Evolutionary conservation across 2,113 vertebrate genomes (phyloP).

Genomic region (Paralichthys olivaceus): DNA sequence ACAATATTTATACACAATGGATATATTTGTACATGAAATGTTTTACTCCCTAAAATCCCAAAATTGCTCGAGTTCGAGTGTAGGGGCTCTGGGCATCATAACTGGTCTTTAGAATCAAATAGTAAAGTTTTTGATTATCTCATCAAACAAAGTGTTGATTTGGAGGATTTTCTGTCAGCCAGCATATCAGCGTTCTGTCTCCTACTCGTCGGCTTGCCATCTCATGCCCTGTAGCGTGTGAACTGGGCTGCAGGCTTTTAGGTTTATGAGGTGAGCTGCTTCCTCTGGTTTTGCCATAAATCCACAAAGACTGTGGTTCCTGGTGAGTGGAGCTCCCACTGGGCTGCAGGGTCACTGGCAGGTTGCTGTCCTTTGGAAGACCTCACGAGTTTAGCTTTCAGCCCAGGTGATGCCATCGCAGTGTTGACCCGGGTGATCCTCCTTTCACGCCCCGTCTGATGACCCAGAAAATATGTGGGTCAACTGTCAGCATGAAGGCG

Average conservation of each 20-base stretch:
- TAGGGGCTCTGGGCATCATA: too few species aligned
- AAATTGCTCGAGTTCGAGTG: too few species aligned
- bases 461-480: slow-evolving; percentile 60
- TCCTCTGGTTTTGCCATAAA: slow-evolving; percentile 35
- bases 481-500: slow-evolving; percentile 39
- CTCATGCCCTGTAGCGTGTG: background rate
- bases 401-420: slow-evolving; percentile 27
- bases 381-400: slow-evolving; percentile 22
- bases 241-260: slow-evolving; percentile 3
- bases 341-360: slow-evolving; percentile 39
- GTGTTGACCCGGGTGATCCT: slow-evolving; percentile 35
- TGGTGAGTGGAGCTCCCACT: slow-evolving; percentile 24
- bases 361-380: slow-evolving; percentile 41
- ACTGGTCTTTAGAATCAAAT: too few species aligned
- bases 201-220: too few species aligned
- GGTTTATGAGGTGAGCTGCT: slow-evolving; percentile 25
- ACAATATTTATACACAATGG: too few species aligned
- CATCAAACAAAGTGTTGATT: too few species aligned
- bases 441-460: slow-evolving; percentile 16
- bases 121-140: too few species aligned
- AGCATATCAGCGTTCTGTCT: too few species aligned
- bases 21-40: too few species aligned
- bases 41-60: too few species aligned
- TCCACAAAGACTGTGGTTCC: slow-evolving; percentile 25
- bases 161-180: too few species aligned